Conservation (phyloP, 2,888 invertebrate species). For the Toxonevra muliebris region DNA sequence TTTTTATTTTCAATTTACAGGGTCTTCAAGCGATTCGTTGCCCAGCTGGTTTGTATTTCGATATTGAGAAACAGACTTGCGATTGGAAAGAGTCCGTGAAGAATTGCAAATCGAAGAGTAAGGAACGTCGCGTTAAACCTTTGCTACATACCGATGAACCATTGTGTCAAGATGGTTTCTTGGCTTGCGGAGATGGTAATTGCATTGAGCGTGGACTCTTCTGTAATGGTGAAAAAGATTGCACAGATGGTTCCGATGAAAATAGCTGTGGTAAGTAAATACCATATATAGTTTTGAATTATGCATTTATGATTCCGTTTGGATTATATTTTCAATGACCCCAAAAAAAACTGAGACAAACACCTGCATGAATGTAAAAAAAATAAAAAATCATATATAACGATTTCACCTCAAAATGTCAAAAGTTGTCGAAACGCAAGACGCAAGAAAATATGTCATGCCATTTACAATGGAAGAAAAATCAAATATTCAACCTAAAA, state of each 20-base stretch:
- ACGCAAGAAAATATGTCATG: constrained; percentile 10
- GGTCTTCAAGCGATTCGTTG: constrained; percentile 93
- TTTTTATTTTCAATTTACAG: constrained; percentile 65
- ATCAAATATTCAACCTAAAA: constrained; percentile 1
- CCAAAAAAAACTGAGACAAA: no score
- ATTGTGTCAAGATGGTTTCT: constrained; percentile 84
- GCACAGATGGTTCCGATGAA: constrained; percentile 88
- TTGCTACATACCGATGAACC: constrained; percentile 89
- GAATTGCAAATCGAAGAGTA: constrained; percentile 90
- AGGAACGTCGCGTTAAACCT: constrained; percentile 88
- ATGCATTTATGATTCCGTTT: no score
- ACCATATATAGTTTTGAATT: no score
- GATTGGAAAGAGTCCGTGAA: constrained; percentile 95
- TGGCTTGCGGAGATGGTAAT: constrained; percentile 87
- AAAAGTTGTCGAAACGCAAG: constrained; percentile 5
- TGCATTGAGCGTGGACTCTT: constrained; percentile 90
- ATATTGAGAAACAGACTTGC: constrained; percentile 94
- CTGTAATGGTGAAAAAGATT: constrained; percentile 93
- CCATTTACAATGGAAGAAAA: not conserved
- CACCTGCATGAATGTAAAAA: not conserved
- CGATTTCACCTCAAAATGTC: constrained; percentile 24
- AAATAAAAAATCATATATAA: not conserved
- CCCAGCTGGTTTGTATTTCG: constrained; percentile 91
- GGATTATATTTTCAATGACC: no score
- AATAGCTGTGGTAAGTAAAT: constrained; percentile 84